phyloP scores from a whole-genome alignment of 2,113 vertebrate genomes.

The Capreolus pygargus region DNA sequence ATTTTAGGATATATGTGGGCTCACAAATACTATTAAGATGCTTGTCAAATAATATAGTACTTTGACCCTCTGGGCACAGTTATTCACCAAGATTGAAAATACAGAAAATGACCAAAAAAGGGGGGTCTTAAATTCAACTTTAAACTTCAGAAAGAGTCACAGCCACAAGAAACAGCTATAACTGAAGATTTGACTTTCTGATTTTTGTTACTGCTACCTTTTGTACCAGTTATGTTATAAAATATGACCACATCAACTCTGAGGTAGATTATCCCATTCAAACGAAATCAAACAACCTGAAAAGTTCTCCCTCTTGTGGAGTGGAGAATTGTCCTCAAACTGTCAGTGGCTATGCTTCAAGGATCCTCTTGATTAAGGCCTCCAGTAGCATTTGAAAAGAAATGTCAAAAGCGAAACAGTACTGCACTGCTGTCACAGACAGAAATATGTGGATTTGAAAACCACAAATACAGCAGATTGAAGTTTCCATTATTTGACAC shows the following conservation, averaged over 20 bases:
- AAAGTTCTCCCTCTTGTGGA: background rate
- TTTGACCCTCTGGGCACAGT: background rate
- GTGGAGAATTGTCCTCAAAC: background rate
- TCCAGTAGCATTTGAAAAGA: background rate
- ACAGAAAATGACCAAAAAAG: background rate
- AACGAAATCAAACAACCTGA: background rate
- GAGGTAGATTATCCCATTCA: background rate
- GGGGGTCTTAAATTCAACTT: background rate
- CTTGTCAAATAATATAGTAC: conserved; percentile 22
- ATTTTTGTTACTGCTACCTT: background rate
- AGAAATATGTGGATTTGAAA: background rate
- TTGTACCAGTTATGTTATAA: background rate
- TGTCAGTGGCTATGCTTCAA: background rate
- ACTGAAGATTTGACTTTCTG: background rate
- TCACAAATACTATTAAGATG: conserved; percentile 32
- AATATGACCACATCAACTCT: background rate
- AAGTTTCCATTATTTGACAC: background rate
- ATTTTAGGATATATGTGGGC: background rate
- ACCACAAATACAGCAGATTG: background rate
- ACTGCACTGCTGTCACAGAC: background rate
- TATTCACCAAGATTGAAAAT: background rate
- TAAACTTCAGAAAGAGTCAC: background rate
- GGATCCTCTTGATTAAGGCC: background rate
- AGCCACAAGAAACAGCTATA: background rate
- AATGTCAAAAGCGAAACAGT: background rate